Conservation (phyloP, 2,797 vertebrate species). For the Chelidonichthys spinosus region DNA sequence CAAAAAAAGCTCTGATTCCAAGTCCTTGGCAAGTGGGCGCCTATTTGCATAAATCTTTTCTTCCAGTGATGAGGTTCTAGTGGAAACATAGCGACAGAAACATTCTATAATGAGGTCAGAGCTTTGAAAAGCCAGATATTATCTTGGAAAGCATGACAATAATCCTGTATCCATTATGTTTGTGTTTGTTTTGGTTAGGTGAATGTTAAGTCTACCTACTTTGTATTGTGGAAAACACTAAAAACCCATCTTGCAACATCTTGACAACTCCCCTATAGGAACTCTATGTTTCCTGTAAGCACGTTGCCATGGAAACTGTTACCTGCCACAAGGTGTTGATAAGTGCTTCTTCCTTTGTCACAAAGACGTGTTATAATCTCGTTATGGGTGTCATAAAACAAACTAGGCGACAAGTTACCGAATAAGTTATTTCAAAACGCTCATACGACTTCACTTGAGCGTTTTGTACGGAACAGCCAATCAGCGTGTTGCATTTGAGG, state of each 20-base stretch:
- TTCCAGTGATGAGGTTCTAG: conserved; percentile 88
- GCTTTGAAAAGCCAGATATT: not conserved
- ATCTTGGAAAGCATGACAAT: not conserved
- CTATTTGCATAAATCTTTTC: conserved; percentile 86
- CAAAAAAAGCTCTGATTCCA: conserved; percentile 88
- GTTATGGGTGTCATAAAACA: not conserved
- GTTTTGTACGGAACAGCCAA: conserved; percentile 57
- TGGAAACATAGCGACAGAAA: conserved; percentile 84
- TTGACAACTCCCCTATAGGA: conserved; percentile 84
- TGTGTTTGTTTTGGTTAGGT: not conserved
- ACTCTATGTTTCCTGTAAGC: conserved; percentile 71
- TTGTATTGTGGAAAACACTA: conserved; percentile 86
- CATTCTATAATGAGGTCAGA: conserved; percentile 17
- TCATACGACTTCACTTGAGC: not conserved
- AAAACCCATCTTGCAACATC: conserved; percentile 89
- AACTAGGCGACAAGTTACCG: not conserved
- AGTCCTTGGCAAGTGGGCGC: conserved; percentile 86
- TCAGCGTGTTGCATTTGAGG: conserved; percentile 49
- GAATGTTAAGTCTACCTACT: conserved; percentile 71
- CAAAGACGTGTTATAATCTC: not conserved
- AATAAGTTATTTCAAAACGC: not conserved
- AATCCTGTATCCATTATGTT: not conserved
- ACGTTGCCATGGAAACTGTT: conserved; percentile 82
- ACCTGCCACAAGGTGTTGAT: conserved; percentile 20
- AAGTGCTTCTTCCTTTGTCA: not conserved